Base-by-base conservation (phyloP, 2,797 vertebrate genomes). In the Amblyraja radiata region DNA sequence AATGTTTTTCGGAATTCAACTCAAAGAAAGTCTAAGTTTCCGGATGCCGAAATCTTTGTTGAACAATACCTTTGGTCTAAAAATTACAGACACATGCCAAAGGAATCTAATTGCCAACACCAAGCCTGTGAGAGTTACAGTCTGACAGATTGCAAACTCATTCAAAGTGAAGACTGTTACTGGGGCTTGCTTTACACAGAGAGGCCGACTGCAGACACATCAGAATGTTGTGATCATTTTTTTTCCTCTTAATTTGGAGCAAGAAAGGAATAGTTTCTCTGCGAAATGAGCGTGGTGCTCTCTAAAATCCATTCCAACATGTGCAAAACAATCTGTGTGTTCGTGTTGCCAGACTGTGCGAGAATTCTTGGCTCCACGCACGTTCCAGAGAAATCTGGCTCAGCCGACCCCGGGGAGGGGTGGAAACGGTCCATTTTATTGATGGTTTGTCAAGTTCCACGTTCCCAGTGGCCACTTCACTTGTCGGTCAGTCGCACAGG, bases 141-240 rank as follows among this genome's bases (percentile, higher is more conserved):
- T 8, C 65, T 65, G n/a, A 88, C 61, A 88, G 61, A 88, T 88
- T 88, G 84, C 61, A 68, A 36, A 68, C n/a, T n/a, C 61, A 86
- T 32, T 86, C 83, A 88, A 36, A 36, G 16, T 88, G 61, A 36
- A 68, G 84, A 32, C 28, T 7, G 16, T n/a, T 16, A 14, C 61
- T 16, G n/a, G n/a, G 25, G 14, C n/a, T 88, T 68, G 8, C 32
- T n/a, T 68, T 88, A 28, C 61, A 36, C 63, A 65, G n/a, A 1
- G 11, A 63, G 54, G 32, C 61, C 28, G 83, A 65, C 32, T 65
- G 61, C 58, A 65, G 9, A 88, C 13, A 14, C 28, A 32, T 18
- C 63, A n/a, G n/a, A 13, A 18, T 88, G n/a, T 21, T 65, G n/a
- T 14, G n/a, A 25, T 61, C 54, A n/a, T 10, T 73, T 63, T 65